Base-by-base conservation (phyloP, 2,888 invertebrate genomes). In the Xylophagus ater region DNA sequence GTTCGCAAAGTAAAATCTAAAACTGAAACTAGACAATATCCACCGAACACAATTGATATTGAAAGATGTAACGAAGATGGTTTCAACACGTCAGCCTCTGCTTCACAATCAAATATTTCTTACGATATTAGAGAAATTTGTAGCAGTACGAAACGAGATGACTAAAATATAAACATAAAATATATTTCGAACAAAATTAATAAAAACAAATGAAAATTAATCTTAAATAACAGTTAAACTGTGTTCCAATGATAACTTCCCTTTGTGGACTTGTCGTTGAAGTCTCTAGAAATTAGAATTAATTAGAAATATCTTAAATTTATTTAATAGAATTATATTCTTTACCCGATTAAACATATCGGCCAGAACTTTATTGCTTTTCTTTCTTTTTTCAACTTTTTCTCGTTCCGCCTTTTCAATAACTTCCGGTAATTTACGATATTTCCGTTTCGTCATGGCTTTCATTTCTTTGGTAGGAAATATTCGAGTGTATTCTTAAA, bases 261-360 rank as follows among this genome's bases (percentile, higher is more conserved):
- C 65, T 21, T 45, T 50, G 15, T 57, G 56, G 3, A 62, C 63
- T n/a, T 57, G 58, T 26, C 47, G 52, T 43, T 62, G 62, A 20
- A 64, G 45, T 31, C 60, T 60, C 65, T 65, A 44, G 28, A 36
- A 44, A 19, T 36, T 14, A 32, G 34, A 40, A 38, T 28, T n/a
- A 19, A 15, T 18, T 21, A 12, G 36, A 12, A 31, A 7, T 20
- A 32, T 12, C 10, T 21, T 14, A 13, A 31, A 13, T 15, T n/a
- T 32, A 28, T 24, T 18, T 23, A 28, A 33, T 10, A 20, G 33
- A 10, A 46, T 9, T 18, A 6, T 13, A 9, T 13, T 12, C 23
- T 48, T 40, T 63, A 82, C 83, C 70, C 73, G 78, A 56, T 81
- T 81, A 60, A 85, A 87, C 41, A 84, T 70, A 57, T 78, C 74